Evolutionary conservation across 2,888 invertebrate genomes (phyloP), one percentile per base, ranked within the genome.

Genomic region (Mythimna loreyi): DNA sequence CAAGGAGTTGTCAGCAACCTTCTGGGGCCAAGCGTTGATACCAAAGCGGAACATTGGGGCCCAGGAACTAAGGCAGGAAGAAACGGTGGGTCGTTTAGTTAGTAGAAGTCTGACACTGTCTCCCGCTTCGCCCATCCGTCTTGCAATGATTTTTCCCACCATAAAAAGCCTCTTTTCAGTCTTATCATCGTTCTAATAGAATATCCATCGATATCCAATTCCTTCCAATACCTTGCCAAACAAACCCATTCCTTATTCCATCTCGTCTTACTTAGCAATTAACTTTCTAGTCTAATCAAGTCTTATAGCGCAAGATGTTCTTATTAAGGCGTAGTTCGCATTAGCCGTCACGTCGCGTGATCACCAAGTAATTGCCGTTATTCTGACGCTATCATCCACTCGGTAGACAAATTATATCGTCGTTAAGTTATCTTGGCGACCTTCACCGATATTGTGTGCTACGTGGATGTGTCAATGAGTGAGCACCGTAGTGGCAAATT

Each of bases 361-460:
- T 73, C 58, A 23, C 64, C 36, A 63, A 61, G 69, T 79, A 74
- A 80, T 80, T 71, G 71, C 69, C 62, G 60, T 67, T 45, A 76
- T 68, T 65, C 70, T 50, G 59, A 52, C 72, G 68, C 59, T 69
- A 75, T 71, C 73, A 71, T 76, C 67, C 45, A 62, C 71, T 67
- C 36, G 6, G 47, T 43, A 80, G 57, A 63, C 72, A 74, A 78
- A 82, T 82, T 78, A 83, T 67, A 75, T 64, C 45, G 67, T 67
- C 67, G 53, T 72, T 71, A 62, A 69, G 64, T 60, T 71, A 71
- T 79, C 60, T 65, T 1, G 16, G 5, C 33, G 69, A 68, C 79
- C 83, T 82, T 83, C 81, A 73, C 67, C 81, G 58, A 81, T 66
- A 72, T 77, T 61, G 62, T 69, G 65, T 63, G 50, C 16, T 45